Percentiles rank a stretch among this genome's conserved stretches.
These are phyloP conservation scores for Gerris buenoi DNA, from an alignment of 1,140 invertebrate species.

Conservation along the genomic window DNA sequence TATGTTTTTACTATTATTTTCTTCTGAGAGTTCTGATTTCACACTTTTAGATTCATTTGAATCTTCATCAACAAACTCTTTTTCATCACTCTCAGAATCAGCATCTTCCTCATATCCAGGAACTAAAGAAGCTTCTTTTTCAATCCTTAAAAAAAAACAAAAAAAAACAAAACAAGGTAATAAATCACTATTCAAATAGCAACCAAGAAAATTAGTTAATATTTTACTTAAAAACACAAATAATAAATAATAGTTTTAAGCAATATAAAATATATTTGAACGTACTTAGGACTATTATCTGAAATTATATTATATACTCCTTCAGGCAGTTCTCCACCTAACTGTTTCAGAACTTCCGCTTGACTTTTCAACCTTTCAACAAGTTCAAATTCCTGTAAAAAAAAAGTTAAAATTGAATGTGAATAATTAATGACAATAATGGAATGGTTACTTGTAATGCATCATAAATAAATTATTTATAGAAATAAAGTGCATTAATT, in stretches of 20 bases:
- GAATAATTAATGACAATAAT: no score
- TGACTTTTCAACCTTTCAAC: conserved; percentile 30
- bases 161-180: no score
- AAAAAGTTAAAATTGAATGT: no score
- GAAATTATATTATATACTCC: conserved; percentile 23
- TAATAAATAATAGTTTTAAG: no score
- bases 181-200: no score
- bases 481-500: no score
- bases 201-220: no score
- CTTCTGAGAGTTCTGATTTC: background rate
- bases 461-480: no score
- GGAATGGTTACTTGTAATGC: no score
- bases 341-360: conserved; percentile 30
- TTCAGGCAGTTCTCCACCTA: conserved; percentile 29
- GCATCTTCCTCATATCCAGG: conserved; percentile 40
- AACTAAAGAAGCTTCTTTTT: conserved; percentile 34
- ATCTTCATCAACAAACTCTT: conserved; percentile 2
- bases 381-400: conserved; percentile 26
- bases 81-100: conserved; percentile 34
- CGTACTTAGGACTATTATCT: background rate
- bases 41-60: conserved; percentile 2
- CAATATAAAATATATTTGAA: no score
- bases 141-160: conserved; percentile 1
- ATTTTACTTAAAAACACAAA: no score
- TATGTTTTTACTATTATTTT: background rate